Percentiles rank a stretch among this genome's conserved stretches.
phyloP scores from a whole-genome alignment of 2,888 invertebrate genomes.

The Drosophila colorata region DNA sequence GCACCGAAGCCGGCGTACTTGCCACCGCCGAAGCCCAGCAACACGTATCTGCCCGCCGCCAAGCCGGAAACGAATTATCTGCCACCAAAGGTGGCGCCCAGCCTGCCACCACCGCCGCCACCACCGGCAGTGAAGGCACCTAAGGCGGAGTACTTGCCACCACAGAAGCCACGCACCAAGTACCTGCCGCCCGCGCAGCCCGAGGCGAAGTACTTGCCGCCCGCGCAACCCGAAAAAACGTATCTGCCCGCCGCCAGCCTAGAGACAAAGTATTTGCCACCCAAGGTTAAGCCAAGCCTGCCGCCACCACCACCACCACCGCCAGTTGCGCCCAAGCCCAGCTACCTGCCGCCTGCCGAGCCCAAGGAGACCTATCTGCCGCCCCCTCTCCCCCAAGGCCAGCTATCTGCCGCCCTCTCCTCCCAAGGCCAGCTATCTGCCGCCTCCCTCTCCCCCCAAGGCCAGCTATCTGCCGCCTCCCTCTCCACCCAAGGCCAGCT shows the following conservation, averaged over 20 bases:
- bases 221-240: conserved; percentile 21
- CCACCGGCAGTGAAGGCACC: conserved; percentile 59
- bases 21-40: conserved; percentile 52
- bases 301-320: conserved; percentile 57
- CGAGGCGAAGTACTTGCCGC: conserved; percentile 21
- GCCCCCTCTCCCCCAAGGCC: conserved; percentile 47
- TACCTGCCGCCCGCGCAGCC: conserved; percentile 36
- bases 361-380: conserved; percentile 39
- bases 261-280: conserved; percentile 48
- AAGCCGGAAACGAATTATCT: conserved; percentile 56
- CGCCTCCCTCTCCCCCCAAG: conserved; percentile 40
- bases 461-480: conserved; percentile 46
- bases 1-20: conserved; percentile 35
- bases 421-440: conserved; percentile 30
- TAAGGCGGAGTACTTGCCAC: conserved; percentile 56
- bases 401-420: conserved; percentile 49
- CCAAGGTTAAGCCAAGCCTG: conserved; percentile 46
- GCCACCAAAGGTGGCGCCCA: conserved; percentile 67
- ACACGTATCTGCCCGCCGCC: conserved; percentile 46
- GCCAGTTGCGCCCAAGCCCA: conserved; percentile 43
- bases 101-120: conserved; percentile 69
- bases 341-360: conserved; percentile 39
- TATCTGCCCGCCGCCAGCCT: conserved; percentile 33
- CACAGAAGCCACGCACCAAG: conserved; percentile 52
- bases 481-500: conserved; percentile 33